Evolutionary conservation across 2,888 invertebrate genomes (phyloP).

Genomic region (Cryptocheilus praepositus): DNA sequence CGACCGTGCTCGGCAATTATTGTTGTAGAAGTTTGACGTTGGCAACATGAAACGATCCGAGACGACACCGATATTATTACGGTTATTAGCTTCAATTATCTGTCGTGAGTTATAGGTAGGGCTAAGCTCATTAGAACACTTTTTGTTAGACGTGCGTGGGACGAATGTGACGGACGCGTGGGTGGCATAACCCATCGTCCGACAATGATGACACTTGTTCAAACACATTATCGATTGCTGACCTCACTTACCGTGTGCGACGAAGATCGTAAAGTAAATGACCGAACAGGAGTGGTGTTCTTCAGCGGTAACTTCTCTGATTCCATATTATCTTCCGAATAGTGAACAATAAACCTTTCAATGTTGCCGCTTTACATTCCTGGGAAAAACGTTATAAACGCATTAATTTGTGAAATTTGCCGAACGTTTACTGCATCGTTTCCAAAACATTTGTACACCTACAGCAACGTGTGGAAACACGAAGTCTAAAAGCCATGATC

Average conservation of each 20-base stretch:
- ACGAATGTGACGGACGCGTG: neutral
- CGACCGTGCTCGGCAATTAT: neutral
- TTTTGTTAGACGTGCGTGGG: slow-evolving; percentile 7
- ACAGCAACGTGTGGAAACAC: no score
- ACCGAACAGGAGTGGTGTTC: slow-evolving; percentile 47
- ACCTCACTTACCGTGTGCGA: slow-evolving; percentile 23
- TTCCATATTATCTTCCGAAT: slow-evolving; percentile 8
- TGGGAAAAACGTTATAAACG: neutral
- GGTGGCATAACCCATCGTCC: slow-evolving; percentile 27
- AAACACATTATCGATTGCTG: slow-evolving; percentile 58
- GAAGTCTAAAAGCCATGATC: no score
- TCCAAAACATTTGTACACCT: no score
- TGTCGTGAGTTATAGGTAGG: slow-evolving; percentile 28
- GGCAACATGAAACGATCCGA: slow-evolving; percentile 9
- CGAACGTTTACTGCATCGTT: no score
- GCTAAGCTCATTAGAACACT: slow-evolving; percentile 29
- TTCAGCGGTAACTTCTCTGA: slow-evolving; percentile 11
- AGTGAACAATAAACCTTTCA: no score
- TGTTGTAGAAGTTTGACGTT: neutral
- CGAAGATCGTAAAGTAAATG: slow-evolving; percentile 39
- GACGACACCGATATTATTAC: slow-evolving; percentile 29
- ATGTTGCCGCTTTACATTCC: neutral
- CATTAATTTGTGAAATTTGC: neutral
- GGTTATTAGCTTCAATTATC: slow-evolving; percentile 45
- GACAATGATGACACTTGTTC: slow-evolving; percentile 55